These are phyloP conservation scores for Dendronephthya gigantea DNA, from an alignment of 64 coral and sea anemone species.

Conservation along the genomic window DNA sequence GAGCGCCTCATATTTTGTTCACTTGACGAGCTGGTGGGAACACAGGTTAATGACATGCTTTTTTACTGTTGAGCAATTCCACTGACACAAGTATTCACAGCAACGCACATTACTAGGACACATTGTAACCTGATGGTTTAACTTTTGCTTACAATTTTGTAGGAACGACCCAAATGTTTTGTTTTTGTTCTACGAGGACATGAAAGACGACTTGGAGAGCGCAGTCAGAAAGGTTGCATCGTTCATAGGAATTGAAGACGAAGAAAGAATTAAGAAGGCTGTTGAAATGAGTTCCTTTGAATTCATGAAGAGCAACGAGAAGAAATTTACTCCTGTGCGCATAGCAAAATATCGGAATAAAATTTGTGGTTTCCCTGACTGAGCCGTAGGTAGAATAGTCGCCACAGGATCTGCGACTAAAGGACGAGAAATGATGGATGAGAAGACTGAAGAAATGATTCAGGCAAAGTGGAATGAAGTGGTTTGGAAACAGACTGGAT, in stretches of 20 bases:
- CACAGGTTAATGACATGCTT: too few species aligned
- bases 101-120: too few species aligned
- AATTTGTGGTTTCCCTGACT: neutral
- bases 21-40: neutral
- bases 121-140: too few species aligned
- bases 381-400: neutral
- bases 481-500: neutral
- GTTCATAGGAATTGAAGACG: neutral
- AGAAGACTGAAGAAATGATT: neutral
- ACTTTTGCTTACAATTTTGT: too few species aligned
- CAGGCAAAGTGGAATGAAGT: neutral
- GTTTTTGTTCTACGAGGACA: neutral
- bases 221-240: neutral
- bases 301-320: neutral
- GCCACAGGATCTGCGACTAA: neutral
- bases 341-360: neutral
- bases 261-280: neutral
- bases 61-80: too few species aligned
- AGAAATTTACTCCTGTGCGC: neutral
- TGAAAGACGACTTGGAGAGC: neutral
- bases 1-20: neutral
- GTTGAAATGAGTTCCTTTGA: neutral
- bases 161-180: neutral
- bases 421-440: neutral
- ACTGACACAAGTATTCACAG: too few species aligned